Conservation (phyloP, 2,888 invertebrate species). For the Machimus rusticus region DNA sequence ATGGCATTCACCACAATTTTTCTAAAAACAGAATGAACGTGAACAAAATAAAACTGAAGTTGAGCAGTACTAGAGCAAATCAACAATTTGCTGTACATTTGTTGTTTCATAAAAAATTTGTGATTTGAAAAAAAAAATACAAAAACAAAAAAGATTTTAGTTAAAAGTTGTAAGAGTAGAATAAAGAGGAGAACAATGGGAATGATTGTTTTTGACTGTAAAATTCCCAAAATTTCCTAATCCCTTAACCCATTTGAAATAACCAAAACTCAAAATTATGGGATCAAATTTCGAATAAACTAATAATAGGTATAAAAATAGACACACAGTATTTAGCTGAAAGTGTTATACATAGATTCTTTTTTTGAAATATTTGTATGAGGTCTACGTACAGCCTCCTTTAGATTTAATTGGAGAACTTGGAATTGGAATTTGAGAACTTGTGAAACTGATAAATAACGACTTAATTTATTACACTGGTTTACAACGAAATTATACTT, state of each 20-base stretch:
- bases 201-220: neutral
- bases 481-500: too few relatives aligned
- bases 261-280: neutral
- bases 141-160: neutral
- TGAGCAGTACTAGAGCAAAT: neutral
- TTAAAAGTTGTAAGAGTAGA: constrained; percentile 11
- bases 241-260: neutral
- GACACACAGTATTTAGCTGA: too few relatives aligned
- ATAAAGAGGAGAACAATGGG: constrained; percentile 5
- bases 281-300: too few relatives aligned
- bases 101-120: constrained; percentile 15
- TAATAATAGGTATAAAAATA: too few relatives aligned
- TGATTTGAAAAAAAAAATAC: constrained; percentile 4
- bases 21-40: neutral
- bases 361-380: too few relatives aligned
- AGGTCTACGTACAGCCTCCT: too few relatives aligned
- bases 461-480: too few relatives aligned
- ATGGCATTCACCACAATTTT: neutral
- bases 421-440: too few relatives aligned
- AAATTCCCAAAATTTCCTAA: neutral
- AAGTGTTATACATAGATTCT: too few relatives aligned
- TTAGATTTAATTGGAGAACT: too few relatives aligned
- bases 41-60: neutral
- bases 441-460: too few relatives aligned
- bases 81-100: neutral